phyloP scores from a whole-genome alignment of 2,797 vertebrate species.

The Sebastes minor region DNA sequence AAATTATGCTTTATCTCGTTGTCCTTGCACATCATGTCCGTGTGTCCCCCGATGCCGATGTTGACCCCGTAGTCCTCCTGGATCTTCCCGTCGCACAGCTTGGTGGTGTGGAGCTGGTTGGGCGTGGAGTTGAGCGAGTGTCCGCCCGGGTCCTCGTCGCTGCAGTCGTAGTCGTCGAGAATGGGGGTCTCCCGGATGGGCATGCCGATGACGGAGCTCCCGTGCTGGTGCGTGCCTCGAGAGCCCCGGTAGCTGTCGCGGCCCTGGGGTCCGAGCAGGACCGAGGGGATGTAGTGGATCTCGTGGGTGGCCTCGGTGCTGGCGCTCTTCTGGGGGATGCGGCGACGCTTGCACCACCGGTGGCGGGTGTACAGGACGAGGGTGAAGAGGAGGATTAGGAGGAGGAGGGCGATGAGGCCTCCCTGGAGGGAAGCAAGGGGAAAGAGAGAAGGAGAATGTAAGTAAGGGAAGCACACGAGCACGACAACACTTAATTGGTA shows the following conservation, averaged over 20 bases:
- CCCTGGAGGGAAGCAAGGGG: slow-evolving; percentile 81
- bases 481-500: background rate
- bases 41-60: slow-evolving; percentile 63
- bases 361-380: slow-evolving; percentile 94
- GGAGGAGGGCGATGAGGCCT: slow-evolving; percentile 93
- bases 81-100: slow-evolving; percentile 76
- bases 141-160: slow-evolving; percentile 86
- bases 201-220: slow-evolving; percentile 93
- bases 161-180: slow-evolving; percentile 94
- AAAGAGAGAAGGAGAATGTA: background rate
- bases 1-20: slow-evolving; percentile 87
- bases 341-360: slow-evolving; percentile 93
- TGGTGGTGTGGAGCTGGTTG: slow-evolving; percentile 81
- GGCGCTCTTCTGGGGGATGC: slow-evolving; percentile 95
- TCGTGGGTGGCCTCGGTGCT: slow-evolving; percentile 98
- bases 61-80: slow-evolving; percentile 77
- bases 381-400: slow-evolving; percentile 95
- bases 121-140: slow-evolving; percentile 74
- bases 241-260: slow-evolving; percentile 91
- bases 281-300: slow-evolving; percentile 98
- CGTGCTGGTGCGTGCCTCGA: slow-evolving; percentile 84
- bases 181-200: slow-evolving; percentile 98
- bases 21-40: slow-evolving; percentile 86
- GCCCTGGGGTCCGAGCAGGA: slow-evolving; percentile 93
- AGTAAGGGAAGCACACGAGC: background rate